Evolutionary conservation across 2,113 vertebrate genomes (phyloP).

Genomic region (Ophiodon elongatus): DNA sequence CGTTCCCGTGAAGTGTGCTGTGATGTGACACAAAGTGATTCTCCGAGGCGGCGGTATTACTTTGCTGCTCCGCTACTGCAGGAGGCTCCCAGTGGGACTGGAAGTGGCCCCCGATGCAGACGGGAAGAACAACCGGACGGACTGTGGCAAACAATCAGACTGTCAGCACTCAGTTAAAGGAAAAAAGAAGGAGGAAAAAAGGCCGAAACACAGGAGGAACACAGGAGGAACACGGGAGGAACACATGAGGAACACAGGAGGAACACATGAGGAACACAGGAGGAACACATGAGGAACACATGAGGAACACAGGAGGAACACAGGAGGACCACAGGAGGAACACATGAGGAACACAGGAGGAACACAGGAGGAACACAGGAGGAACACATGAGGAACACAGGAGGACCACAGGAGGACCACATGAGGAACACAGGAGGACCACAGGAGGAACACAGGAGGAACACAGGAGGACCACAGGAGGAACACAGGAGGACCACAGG

Average conservation of each 20-base stretch:
- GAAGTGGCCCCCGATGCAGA: not conserved
- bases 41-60: not conserved
- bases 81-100: not conserved
- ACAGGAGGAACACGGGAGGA: not conserved
- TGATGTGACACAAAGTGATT: not conserved
- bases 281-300: too few species aligned
- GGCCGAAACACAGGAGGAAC: not conserved
- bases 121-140: not conserved
- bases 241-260: not conserved
- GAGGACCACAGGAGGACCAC: too few species aligned
- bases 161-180: not conserved
- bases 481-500: too few species aligned
- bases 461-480: too few species aligned
- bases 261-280: not conserved
- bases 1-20: not conserved
- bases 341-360: not conserved
- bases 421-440: not conserved
- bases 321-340: too few species aligned
- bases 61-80: not conserved
- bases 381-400: not conserved
- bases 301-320: not conserved
- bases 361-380: not conserved
- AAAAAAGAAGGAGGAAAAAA: not conserved
- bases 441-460: not conserved
- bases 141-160: slow-evolving; percentile 1